Base-by-base conservation (phyloP, 2,888 invertebrate species). In the Caenorhabditis virilis region DNA sequence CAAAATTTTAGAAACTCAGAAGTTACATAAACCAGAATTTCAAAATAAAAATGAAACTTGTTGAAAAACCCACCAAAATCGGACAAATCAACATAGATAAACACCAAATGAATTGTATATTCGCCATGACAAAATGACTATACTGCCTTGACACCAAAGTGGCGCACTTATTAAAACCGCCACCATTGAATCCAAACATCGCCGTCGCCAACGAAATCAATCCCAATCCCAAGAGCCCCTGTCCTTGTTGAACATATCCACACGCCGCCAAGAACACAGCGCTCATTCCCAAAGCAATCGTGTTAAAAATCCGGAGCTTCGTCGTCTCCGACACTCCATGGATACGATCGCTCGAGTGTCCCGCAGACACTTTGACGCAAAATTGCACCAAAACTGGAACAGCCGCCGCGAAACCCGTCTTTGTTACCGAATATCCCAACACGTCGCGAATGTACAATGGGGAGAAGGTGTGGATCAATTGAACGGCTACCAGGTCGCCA, bases 391-490 rank as follows among this genome's bases (percentile, higher is more conserved):
- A 58, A 1, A 80, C 79, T 1, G 80, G 78, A 33, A 81, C 58
- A 25, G 81, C 80, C n/a, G 80, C 78, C 2, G 79, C 77, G 63
- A 80, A 77, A 5, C 81, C 81, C 7, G 81, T 82, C 47, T 82
- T 77, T 38, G 75, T 71, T 9, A 82, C 72, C 0, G 80, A 79
- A 48, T 78, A 68, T 9, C 68, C 66, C 4, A 82, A 69, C 2
- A 81, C 76, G 20, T 65, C 46, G 25, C 61, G 57, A 5, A 76
- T 62, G 26, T 70, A 76, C 0, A 74, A 58, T 0, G 76, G 76
- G 0, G 74, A 74, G 49, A 72, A 76, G 47, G 69, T 76, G 47
- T 76, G 76, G 23, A 76, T 74, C 11, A 76, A 49, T 62, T 76
- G 81, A 30, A 79, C 78, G n/a, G 81, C 81, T 20, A 81, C 71